These are phyloP conservation scores for Stegophylla sp. DNA, from an alignment of 2,888 invertebrate genomes.

Conservation along the genomic window DNA sequence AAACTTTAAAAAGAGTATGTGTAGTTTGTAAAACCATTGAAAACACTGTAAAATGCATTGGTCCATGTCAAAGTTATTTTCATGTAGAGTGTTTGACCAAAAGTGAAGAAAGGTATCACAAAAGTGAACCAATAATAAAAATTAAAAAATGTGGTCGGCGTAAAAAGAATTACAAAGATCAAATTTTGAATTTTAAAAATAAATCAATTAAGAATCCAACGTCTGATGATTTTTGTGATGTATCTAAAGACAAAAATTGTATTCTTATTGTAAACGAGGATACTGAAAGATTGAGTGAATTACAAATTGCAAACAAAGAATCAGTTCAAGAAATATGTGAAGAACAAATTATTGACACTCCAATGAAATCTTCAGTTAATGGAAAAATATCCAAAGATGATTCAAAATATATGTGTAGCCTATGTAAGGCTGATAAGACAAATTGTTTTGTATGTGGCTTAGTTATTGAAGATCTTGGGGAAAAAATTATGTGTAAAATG, in stretches of 20 bases:
- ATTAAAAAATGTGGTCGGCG: constrained; percentile 3
- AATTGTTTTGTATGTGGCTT: constrained; percentile 43
- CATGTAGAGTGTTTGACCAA: constrained; percentile 45
- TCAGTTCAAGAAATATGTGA: not conserved
- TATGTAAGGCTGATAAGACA: constrained; percentile 33
- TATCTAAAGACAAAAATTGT: not conserved
- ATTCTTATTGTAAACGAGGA: not conserved
- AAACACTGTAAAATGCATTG: constrained; percentile 29
- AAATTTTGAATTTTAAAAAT: not conserved
- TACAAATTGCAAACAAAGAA: constrained; percentile 4
- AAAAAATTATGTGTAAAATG: constrained; percentile 48
- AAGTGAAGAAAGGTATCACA: constrained; percentile 36
- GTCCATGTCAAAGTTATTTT: constrained; percentile 51
- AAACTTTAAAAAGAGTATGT: constrained; percentile 47
- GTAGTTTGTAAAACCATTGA: constrained; percentile 42
- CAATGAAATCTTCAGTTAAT: not conserved
- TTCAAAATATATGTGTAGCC: constrained; percentile 34
- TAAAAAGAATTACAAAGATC: not conserved
- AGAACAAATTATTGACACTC: not conserved
- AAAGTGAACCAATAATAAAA: constrained; percentile 23
- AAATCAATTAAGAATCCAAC: too few species aligned
- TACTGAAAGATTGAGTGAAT: not conserved
- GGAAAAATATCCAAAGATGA: not conserved
- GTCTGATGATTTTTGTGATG: not conserved
- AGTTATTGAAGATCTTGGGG: constrained; percentile 31